Evolutionary conservation across 2,797 vertebrate species (phyloP).

Genomic region (Steatocranus sp.): DNA sequence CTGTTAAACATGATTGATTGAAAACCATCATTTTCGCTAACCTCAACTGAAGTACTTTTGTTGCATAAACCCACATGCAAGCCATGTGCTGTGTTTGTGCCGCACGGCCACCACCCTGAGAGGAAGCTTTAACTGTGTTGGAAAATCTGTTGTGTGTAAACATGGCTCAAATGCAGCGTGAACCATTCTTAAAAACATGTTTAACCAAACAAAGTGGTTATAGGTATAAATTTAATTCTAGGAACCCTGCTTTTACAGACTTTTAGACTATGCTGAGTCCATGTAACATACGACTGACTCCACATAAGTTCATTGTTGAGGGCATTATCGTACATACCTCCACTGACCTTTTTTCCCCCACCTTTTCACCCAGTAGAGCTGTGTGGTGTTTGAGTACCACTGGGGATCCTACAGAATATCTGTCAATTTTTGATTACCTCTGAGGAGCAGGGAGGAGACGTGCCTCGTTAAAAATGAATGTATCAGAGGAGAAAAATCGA

Average conservation of each 20-base stretch:
- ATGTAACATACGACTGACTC: background rate
- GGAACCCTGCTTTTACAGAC: background rate
- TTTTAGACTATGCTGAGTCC: background rate
- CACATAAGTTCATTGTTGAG: background rate
- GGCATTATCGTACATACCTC: background rate
- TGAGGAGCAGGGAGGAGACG: slow-evolving; percentile 15
- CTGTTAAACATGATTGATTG: background rate
- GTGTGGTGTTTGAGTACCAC: background rate
- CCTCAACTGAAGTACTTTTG: background rate
- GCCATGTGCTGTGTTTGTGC: background rate
- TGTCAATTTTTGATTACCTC: slow-evolving; percentile 43
- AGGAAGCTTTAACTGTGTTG: background rate
- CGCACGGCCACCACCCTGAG: background rate
- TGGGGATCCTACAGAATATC: background rate
- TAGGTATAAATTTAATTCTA: background rate
- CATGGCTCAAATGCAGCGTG: background rate
- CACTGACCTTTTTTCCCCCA: background rate
- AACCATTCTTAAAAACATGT: background rate
- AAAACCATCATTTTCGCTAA: background rate
- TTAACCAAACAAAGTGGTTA: background rate
- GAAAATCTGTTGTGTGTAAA: background rate
- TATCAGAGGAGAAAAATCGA: slow-evolving; percentile 50
- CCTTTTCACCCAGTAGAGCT: background rate
- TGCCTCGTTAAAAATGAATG: slow-evolving; percentile 60
- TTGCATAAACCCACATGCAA: background rate